Conservation (phyloP, 2,113 vertebrate genomes). For the Theropithecus gelada region DNA sequence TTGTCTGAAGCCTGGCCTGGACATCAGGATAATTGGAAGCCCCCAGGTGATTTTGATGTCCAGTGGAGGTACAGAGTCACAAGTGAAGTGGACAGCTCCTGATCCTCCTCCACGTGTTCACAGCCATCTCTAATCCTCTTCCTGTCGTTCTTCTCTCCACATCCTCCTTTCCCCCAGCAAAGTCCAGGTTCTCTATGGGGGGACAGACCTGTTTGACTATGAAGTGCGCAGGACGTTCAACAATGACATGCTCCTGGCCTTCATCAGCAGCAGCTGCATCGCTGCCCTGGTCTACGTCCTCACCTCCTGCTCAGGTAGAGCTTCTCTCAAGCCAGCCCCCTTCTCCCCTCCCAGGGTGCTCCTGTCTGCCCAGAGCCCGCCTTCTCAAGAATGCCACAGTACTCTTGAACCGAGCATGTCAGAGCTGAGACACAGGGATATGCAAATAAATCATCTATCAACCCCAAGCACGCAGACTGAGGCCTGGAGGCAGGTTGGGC, state of each 20-base stretch:
- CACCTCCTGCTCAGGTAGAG: conserved; percentile 96
- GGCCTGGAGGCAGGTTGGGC: background rate
- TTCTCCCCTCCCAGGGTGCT: background rate
- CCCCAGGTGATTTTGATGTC: background rate
- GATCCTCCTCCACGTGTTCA: background rate
- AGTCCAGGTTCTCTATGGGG: conserved; percentile 96
- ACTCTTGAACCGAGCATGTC: background rate
- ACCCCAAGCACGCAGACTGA: background rate
- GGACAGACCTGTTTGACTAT: conserved; percentile 96
- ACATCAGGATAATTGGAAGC: background rate
- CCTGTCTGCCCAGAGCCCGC: background rate
- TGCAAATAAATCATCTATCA: background rate
- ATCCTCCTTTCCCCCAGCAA: conserved; percentile 84
- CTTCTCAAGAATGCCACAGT: background rate
- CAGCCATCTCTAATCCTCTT: background rate
- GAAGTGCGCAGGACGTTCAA: conserved; percentile 97
- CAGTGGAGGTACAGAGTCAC: background rate
- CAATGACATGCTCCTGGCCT: conserved; percentile 96
- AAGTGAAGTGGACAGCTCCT: too few species aligned
- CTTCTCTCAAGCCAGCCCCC: background rate
- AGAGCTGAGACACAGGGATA: background rate
- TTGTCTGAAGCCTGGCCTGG: background rate
- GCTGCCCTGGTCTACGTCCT: conserved; percentile 94
- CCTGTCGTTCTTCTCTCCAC: background rate
- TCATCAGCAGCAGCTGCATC: conserved; percentile 96